phyloP scores from a whole-genome alignment of 2,888 invertebrate genomes.

The Argynnis bischoffii region DNA sequence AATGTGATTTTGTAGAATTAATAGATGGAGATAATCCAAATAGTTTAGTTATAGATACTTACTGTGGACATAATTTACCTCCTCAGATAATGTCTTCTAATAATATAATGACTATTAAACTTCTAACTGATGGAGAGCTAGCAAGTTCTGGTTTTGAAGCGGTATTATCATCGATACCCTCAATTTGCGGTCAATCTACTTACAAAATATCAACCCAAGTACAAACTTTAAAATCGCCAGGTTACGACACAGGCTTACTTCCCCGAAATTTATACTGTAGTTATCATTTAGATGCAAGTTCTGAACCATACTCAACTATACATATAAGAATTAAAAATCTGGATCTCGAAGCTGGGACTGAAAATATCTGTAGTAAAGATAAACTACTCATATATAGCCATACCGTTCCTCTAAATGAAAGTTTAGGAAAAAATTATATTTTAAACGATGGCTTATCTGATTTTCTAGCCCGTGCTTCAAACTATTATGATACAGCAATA shows the following conservation, averaged over 20 bases:
- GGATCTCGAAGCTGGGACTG: slow-evolving; percentile 53
- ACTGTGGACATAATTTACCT: slow-evolving; percentile 86
- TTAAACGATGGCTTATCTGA: slow-evolving; percentile 47
- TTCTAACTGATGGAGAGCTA: slow-evolving; percentile 84
- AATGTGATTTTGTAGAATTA: slow-evolving; percentile 88
- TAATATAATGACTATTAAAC: slow-evolving; percentile 84
- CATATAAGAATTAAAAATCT: slow-evolving; percentile 56
- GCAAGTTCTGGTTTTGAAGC: slow-evolving; percentile 85
- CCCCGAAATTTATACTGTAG: slow-evolving; percentile 64
- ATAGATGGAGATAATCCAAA: slow-evolving; percentile 87
- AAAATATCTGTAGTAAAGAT: slow-evolving; percentile 60
- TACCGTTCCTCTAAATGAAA: slow-evolving; percentile 47
- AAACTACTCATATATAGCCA: slow-evolving; percentile 57
- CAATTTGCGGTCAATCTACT: slow-evolving; percentile 59
- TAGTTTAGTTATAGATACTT: slow-evolving; percentile 84
- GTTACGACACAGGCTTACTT: slow-evolving; percentile 56
- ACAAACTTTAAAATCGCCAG: slow-evolving; percentile 60
- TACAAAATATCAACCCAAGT: slow-evolving; percentile 46
- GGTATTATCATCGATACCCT: slow-evolving; percentile 73
- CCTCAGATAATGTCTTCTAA: slow-evolving; percentile 81
- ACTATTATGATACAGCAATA: slow-evolving; percentile 45
- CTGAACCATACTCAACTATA: slow-evolving; percentile 43
- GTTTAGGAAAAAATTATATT: slow-evolving; percentile 58
- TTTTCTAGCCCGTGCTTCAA: slow-evolving; percentile 47
- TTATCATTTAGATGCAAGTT: slow-evolving; percentile 52